phyloP scores from a whole-genome alignment of 2,888 invertebrate genomes.

The Apeira syringaria region DNA sequence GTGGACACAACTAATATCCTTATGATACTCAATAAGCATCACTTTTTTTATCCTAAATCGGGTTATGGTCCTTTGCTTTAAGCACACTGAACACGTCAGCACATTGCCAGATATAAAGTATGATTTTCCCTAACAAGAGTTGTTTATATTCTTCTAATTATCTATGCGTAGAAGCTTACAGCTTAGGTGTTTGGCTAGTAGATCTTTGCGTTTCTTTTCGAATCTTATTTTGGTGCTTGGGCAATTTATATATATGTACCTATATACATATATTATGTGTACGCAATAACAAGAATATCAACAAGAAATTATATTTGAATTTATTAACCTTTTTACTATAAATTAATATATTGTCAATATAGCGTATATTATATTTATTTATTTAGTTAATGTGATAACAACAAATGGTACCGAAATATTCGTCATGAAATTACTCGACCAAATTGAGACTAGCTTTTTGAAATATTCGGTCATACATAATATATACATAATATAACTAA shows the following conservation, averaged over 20 bases:
- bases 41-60: constrained; percentile 28
- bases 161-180: constrained; percentile 32
- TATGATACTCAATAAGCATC: constrained; percentile 37
- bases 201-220: constrained; percentile 26
- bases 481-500: constrained; percentile 22
- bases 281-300: no score
- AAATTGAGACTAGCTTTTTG: constrained; percentile 80
- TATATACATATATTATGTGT: no score
- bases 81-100: constrained; percentile 46
- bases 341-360: neutral
- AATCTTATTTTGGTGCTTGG: constrained; percentile 37
- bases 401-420: constrained; percentile 5
- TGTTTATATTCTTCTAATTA: constrained; percentile 28
- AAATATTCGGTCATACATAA: constrained; percentile 54
- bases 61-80: constrained; percentile 51
- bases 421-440: constrained; percentile 15
- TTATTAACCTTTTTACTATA: constrained; percentile 1
- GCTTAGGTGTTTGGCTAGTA: constrained; percentile 53
- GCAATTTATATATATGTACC: constrained; percentile 15
- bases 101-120: constrained; percentile 20
- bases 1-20: no score
- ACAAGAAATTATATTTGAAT: neutral
- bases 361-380: neutral
- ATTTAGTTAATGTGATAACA: neutral
- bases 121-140: constrained; percentile 25